A percentile compares a stretch with the other conserved stretches of the same genome.
These are phyloP conservation scores for Leptobrachium ailaonicum DNA, from an alignment of 2,113 vertebrate genomes.

Conservation along the genomic window DNA sequence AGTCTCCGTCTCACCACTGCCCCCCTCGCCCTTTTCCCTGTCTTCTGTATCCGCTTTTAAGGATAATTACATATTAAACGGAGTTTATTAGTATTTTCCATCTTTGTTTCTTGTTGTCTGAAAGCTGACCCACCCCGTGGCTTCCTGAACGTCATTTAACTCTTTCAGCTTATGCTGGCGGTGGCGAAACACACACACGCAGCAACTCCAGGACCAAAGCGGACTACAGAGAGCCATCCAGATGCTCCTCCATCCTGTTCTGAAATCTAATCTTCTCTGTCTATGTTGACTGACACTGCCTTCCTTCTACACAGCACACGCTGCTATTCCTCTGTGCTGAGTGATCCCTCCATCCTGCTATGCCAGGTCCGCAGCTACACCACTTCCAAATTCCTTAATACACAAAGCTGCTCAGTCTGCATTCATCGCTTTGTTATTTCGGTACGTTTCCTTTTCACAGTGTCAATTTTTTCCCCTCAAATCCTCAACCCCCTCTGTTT, in stretches of 20 bases:
- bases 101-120: conserved; percentile 46
- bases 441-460: neutral
- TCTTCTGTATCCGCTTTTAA: neutral
- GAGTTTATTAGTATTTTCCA: conserved; percentile 50
- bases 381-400: neutral
- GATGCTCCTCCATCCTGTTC: conserved; percentile 26
- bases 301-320: conserved; percentile 27
- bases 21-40: neutral
- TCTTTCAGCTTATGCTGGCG: conserved; percentile 11
- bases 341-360: conserved; percentile 30
- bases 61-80: conserved; percentile 43
- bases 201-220: conserved; percentile 1
- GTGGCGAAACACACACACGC: too few relatives aligned
- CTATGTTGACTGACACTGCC: conserved; percentile 11
- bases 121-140: conserved; percentile 44
- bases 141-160: conserved; percentile 45
- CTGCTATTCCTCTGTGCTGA: conserved; percentile 27
- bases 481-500: neutral
- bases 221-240: neutral
- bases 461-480: neutral
- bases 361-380: conserved; percentile 6
- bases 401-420: neutral
- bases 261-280: conserved; percentile 36
- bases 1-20: conserved; percentile 4
- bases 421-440: neutral